Evolutionary conservation across 1,140 invertebrate species (phyloP).

Genomic region (Limonius californicus): DNA sequence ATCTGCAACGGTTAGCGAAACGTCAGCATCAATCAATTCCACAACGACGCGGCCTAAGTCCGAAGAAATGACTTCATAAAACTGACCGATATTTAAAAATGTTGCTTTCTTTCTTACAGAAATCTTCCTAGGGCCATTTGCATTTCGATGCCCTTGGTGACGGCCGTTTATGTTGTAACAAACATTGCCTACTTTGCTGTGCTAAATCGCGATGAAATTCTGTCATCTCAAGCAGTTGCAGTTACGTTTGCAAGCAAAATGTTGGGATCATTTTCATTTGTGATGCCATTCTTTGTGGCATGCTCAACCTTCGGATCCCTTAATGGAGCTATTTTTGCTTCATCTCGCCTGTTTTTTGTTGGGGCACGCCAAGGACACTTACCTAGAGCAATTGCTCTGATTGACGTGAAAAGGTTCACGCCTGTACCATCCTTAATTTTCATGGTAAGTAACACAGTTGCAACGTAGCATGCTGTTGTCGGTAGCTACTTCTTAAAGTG

Average conservation of each 20-base stretch:
- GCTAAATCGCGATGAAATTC: conserved; percentile 71
- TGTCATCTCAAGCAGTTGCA: conserved; percentile 84
- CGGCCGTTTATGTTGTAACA: conserved; percentile 81
- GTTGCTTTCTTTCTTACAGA: conserved; percentile 57
- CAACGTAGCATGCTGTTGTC: too few species aligned
- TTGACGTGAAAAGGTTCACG: conserved; percentile 81
- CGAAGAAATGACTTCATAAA: too few species aligned
- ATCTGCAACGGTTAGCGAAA: too few species aligned
- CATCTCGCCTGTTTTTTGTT: conserved; percentile 84
- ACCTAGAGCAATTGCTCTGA: conserved; percentile 80
- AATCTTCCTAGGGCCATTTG: conserved; percentile 87
- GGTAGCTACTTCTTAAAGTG: too few species aligned
- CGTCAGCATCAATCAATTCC: too few species aligned
- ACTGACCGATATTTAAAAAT: too few species aligned
- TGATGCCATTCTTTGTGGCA: conserved; percentile 85
- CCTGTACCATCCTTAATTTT: conserved; percentile 88
- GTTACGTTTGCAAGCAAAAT: conserved; percentile 85
- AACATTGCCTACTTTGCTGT: conserved; percentile 91
- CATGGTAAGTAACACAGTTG: conserved; percentile 76
- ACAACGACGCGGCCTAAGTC: too few species aligned
- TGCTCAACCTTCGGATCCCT: conserved; percentile 84
- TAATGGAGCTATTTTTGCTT: conserved; percentile 86
- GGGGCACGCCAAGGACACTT: conserved; percentile 88
- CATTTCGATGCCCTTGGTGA: conserved; percentile 88
- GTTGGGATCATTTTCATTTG: conserved; percentile 74